A percentile compares a stretch with the other conserved stretches of the same genome.
phyloP scores from a whole-genome alignment of 2,888 invertebrate species.

The Philonicus albiceps region DNA sequence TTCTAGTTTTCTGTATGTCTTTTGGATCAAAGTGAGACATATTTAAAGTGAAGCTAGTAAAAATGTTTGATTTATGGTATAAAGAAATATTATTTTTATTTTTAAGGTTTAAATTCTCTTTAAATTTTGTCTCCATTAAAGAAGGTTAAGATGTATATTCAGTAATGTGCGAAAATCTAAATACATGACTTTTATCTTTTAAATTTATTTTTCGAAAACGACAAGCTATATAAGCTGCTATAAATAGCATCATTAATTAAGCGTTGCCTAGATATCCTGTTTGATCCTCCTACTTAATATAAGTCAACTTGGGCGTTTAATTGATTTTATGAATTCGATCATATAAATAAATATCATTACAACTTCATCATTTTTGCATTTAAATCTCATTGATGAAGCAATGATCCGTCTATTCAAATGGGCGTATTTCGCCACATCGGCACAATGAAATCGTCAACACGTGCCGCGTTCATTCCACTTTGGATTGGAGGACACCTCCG shows the following conservation, averaged over 20 bases:
- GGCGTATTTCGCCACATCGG: not conserved
- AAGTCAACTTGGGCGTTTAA: not conserved
- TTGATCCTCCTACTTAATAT: not conserved
- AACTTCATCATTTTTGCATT: not conserved
- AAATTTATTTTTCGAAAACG: too few species aligned
- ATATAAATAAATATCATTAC: not conserved
- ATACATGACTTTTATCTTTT: too few species aligned
- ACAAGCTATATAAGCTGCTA: too few species aligned
- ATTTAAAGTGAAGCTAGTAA: too few species aligned
- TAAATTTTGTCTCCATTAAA: too few species aligned
- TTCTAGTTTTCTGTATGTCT: too few species aligned
- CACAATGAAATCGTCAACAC: not conserved
- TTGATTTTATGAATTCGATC: not conserved
- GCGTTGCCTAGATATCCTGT: not conserved
- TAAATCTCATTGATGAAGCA: not conserved
- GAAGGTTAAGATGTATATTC: too few species aligned
- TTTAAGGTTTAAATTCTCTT: too few species aligned
- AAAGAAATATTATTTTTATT: too few species aligned
- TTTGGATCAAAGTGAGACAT: too few species aligned
- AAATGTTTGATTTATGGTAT: too few species aligned
- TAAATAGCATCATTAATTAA: not conserved
- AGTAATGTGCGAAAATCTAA: too few species aligned
- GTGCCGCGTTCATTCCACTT: not conserved
- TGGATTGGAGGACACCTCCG: not conserved
- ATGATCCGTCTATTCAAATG: not conserved